Evolutionary conservation across 2,888 invertebrate species (phyloP).

Genomic region (Resseliella maxima): DNA sequence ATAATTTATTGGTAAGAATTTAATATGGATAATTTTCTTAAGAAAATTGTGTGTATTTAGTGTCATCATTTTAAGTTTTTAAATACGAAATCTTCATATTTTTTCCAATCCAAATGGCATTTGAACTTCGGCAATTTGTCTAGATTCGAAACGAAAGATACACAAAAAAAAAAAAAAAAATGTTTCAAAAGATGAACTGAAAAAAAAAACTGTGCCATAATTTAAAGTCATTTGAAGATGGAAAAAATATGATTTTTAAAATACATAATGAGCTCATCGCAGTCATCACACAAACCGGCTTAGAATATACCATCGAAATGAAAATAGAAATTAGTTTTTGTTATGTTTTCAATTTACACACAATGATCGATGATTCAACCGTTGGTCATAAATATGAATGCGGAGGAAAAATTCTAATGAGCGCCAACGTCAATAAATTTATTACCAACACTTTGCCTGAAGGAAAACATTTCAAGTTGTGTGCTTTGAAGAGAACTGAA

Average conservation of each 20-base stretch:
- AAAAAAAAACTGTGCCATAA: background rate
- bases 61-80: background rate
- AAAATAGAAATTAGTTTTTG: too few relatives aligned
- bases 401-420: too few relatives aligned
- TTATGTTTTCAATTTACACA: too few relatives aligned
- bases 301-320: background rate
- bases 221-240: too few relatives aligned
- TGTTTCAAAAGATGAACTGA: background rate
- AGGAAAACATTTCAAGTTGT: too few relatives aligned
- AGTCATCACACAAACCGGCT: background rate
- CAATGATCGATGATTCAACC: too few relatives aligned
- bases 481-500: too few relatives aligned
- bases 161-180: background rate
- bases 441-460: too few relatives aligned
- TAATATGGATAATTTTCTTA: background rate
- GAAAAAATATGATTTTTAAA: background rate
- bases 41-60: too few relatives aligned
- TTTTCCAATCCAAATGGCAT: background rate
- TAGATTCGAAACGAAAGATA: background rate
- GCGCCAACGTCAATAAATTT: too few relatives aligned
- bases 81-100: background rate
- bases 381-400: too few relatives aligned
- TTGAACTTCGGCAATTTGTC: background rate
- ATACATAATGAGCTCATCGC: background rate
- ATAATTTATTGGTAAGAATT: conserved; percentile 42